Evolutionary conservation across 2,113 vertebrate genomes (phyloP).

Genomic region (Pygoscelis antarcticus): DNA sequence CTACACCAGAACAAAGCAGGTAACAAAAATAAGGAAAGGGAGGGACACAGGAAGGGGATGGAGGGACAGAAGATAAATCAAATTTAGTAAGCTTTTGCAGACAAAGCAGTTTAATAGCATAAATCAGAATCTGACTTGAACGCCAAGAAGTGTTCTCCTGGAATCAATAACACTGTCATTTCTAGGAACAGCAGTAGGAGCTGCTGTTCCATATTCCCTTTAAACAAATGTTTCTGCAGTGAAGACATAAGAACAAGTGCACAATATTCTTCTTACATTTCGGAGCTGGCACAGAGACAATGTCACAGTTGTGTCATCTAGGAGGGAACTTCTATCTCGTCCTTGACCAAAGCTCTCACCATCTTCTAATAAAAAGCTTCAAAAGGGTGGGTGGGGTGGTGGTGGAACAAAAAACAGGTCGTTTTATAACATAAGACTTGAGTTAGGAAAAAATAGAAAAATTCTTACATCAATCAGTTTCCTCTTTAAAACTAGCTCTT

Average conservation of each 20-base stretch:
- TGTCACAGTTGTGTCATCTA: constrained; percentile 94
- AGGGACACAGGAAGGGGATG: not conserved
- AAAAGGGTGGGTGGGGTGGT: not conserved
- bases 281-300: constrained; percentile 91
- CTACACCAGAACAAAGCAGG: not conserved
- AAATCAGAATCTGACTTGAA: not conserved
- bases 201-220: not conserved
- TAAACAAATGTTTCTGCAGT: not conserved
- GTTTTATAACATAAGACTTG: not conserved
- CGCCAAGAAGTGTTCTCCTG: accelerated
- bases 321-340: constrained; percentile 91
- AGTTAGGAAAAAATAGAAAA: not conserved
- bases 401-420: not conserved
- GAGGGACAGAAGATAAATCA: not conserved
- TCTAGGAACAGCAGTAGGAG: not conserved
- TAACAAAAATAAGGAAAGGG: not conserved
- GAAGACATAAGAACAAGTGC: not conserved
- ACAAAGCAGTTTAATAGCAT: not conserved
- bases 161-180: not conserved
- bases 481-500: not conserved
- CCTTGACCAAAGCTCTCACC: constrained; percentile 95
- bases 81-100: not conserved
- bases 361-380: constrained; percentile 93
- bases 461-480: not conserved
- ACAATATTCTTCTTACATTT: constrained; percentile 80